Base-by-base conservation (phyloP, 2,888 invertebrate species). In the Cloeon dipterum region DNA sequence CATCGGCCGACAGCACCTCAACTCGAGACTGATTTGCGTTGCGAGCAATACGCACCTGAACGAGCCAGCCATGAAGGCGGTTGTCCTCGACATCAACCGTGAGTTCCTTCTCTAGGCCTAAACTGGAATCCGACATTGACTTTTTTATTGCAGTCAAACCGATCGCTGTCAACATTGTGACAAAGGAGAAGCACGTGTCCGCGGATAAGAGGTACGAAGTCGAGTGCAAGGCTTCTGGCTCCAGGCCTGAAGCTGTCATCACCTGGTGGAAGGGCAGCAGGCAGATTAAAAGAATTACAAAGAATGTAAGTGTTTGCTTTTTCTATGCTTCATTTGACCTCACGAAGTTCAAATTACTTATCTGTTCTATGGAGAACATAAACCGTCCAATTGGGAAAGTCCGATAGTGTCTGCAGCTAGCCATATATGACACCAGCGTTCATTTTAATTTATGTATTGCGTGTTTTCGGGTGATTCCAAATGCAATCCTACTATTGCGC, bases 191-290 rank as follows among this genome's bases (percentile, higher is more conserved):
- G 49, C 74, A 75, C 52, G 70, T 88, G 39, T 81, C 79, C 16
- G 82, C 83, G 1, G 83, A 82, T 50, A 78, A 78, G 53, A 68
- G 76, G 43, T 83, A 85, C 56, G 81, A 83, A 49, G 72, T 88
- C 41, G 83, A 85, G 53, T 88, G 88, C 56, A 70, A 74, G 51
- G 77, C 83, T 40, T 71, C 75, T 1, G 88, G 88, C 38, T 86
- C 86, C 11, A 66, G 81, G 43, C 86, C 88, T 5, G 75, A 79
- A 43, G 83, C 86, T 3, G 64, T 71, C 40, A 77, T 88, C 51
- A 77, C 81, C 34, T 88, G 88, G 88, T 86, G 82, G 82, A 82
- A 81, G 55, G 77, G 74, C 47, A 79, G 73, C 52, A 66, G 75
- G 48, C 78, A 75, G 56, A 67, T 83, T 44, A 78, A 76, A 58